phyloP scores from a whole-genome alignment of 2,113 vertebrate genomes.

The Sander lucioperca region DNA sequence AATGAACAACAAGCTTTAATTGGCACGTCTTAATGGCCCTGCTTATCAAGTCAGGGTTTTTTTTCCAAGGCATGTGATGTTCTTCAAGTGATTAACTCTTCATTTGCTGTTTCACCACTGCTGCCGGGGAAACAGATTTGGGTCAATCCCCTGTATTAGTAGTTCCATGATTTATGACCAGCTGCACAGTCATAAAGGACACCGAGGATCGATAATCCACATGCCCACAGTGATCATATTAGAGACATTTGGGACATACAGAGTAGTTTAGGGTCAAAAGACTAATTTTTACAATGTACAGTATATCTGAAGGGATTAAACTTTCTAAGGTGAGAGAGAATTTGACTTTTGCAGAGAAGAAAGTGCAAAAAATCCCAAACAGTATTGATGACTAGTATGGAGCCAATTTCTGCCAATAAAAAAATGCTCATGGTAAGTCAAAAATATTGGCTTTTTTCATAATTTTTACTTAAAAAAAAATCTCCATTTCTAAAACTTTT shows the following conservation, averaged over 20 bases:
- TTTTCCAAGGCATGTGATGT: constrained; percentile 27
- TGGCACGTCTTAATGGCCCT: constrained; percentile 42
- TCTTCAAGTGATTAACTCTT: constrained; percentile 47
- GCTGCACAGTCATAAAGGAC: constrained; percentile 16
- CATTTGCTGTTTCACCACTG: neutral
- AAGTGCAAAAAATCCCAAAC: neutral
- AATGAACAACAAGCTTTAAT: constrained; percentile 56
- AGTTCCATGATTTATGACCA: constrained; percentile 15
- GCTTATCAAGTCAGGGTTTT: constrained; percentile 42
- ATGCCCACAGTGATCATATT: constrained; percentile 18
- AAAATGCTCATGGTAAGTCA: neutral
- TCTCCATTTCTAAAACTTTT: too few species aligned
- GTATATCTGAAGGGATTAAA: neutral
- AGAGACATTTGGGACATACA: neutral
- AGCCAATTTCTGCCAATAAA: neutral
- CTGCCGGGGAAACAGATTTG: neutral
- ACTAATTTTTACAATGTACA: neutral
- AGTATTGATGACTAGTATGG: neutral
- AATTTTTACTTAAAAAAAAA: neutral
- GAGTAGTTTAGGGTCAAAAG: neutral
- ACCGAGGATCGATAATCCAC: constrained; percentile 10
- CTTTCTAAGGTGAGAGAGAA: neutral
- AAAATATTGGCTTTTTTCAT: neutral
- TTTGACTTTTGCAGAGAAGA: neutral
- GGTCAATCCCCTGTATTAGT: neutral